Base-by-base conservation (phyloP, 2,888 invertebrate species). In the Pollenia labialis region DNA sequence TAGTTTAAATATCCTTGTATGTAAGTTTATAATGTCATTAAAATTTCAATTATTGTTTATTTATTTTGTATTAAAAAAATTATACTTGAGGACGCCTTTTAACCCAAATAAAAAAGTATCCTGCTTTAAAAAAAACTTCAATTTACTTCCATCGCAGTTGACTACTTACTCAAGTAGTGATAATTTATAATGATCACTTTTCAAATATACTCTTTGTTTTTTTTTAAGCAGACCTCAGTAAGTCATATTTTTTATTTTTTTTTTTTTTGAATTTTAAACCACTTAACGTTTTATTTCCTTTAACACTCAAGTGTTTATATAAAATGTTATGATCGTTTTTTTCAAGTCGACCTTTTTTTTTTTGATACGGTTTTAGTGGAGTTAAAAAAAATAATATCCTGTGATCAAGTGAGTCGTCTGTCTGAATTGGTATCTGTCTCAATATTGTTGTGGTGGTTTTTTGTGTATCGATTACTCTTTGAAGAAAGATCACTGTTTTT, bases 231-330 rank as follows among this genome's bases (percentile, higher is more conserved):
- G 32, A 52, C 44, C 72, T 72, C 42, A 69, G 56, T 74, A 85
- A 74, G 79, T 69, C 74, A 75, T 85, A 80, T 56, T 64, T 69
- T 71, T 68, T 56, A 46, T 69, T 54, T 54, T 50, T 10, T 64
- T 64, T 69, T 52, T 64, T 32, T 46, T 46, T 46, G 16, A 16
- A 54, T 83, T 77, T 76, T 23, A 84, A 87, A 87, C 84, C 87
- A 87, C 87, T 87, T 87, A 87, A 84, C 76, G 52, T 84, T 87
- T 87, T 84, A 84, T 87, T 87, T 87, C 87, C 81, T 87, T 87
- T 87, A 77, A 87, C 81, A 87, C 87, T 87, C 81, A 76, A 84
- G 84, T 87, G 87, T 84, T 84, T 87, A 81, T 84, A 74, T 60
- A 77, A 84, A 84, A 84, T 87, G 62, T 81, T 81, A 84, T 84